Evolutionary conservation across 2,797 vertebrate species (phyloP), one percentile per base, ranked within the genome.

Genomic region (Gila robusta): DNA sequence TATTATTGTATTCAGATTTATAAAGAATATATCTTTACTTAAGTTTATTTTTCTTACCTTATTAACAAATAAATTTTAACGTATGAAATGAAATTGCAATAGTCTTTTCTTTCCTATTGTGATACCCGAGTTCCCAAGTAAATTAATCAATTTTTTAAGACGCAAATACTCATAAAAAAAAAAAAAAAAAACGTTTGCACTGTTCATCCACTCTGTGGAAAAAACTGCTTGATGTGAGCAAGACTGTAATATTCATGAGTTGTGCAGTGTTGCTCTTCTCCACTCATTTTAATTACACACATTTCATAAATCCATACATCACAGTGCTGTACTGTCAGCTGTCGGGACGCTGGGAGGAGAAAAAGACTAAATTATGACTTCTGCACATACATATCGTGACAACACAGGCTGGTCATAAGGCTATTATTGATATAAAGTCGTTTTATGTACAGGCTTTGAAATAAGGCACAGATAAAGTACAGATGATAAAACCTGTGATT

Each of bases 391-490:
- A 83, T 85, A 73, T 79, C 28, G 44, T 88, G 73, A 78, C 71
- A 73, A 64, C 47, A 71, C n/a, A 35, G 76, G n/a, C 74, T 64
- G 37, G 72, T 81, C 44, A 66, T 67, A 47, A 28, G 54, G 19
- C 56, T 69, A n/a, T 59, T 59, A 26, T 23, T 89, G 74, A 89
- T 89, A 83, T 90, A 85, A 87, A 83, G 81, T 32, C 14, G 41
- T 62, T 89, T 87, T 47, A 52, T 85, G 76, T 70, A 87, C 76
- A 81, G 23, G 44, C 56, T 59, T 64, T 73, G 76, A 81, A 87
- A 94, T 93, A 93, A 94, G 90, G 89, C 88, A 84, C 92, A 94
- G 92, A 95, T 92, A 92, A 94, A 89, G 90, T 90, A 88, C 92
- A 94, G 93, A 95, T 93, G 92, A 94, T 93, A 93, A 92, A 92